phyloP scores from a whole-genome alignment of 64 coral and sea anemone species.

The Dendronephthya gigantea region DNA sequence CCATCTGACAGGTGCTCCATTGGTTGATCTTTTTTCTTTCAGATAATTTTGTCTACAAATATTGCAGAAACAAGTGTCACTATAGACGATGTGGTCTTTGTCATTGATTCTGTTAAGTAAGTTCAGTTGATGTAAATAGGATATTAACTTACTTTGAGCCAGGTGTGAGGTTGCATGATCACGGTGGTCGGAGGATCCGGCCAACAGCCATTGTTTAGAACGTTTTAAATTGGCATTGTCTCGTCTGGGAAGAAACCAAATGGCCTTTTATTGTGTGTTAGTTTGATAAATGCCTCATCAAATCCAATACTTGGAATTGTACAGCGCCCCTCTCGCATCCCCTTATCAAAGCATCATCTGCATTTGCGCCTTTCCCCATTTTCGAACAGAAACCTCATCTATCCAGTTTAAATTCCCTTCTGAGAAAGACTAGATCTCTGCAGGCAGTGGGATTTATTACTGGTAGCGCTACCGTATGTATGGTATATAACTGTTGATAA shows the following conservation, averaged over 20 bases:
- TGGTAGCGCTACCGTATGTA: neutral
- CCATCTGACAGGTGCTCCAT: neutral
- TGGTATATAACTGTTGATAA: neutral
- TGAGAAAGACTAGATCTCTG: neutral
- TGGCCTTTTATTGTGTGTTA: too few relatives aligned
- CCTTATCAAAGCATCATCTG: too few relatives aligned
- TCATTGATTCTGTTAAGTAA: conserved; percentile 97
- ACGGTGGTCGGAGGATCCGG: too few relatives aligned
- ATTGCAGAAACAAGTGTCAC: conserved; percentile 99
- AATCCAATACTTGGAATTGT: too few relatives aligned
- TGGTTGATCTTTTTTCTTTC: neutral
- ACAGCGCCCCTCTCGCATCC: too few relatives aligned
- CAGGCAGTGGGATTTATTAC: neutral
- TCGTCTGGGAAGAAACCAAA: too few relatives aligned
- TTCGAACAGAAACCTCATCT: too few relatives aligned
- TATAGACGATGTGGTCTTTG: conserved; percentile 98
- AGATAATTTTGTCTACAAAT: conserved; percentile 98
- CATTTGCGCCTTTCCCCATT: too few relatives aligned
- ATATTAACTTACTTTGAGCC: neutral
- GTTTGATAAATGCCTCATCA: too few relatives aligned
- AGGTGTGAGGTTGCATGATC: neutral
- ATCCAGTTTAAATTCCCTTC: neutral
- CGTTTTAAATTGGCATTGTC: too few relatives aligned
- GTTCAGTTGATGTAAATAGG: neutral
- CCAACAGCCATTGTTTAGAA: neutral